Percentiles rank a stretch among this genome's conserved stretches.
These are phyloP conservation scores for Ibidorhyncha struthersii DNA, from an alignment of 2,113 vertebrate species.

Conservation along the genomic window DNA sequence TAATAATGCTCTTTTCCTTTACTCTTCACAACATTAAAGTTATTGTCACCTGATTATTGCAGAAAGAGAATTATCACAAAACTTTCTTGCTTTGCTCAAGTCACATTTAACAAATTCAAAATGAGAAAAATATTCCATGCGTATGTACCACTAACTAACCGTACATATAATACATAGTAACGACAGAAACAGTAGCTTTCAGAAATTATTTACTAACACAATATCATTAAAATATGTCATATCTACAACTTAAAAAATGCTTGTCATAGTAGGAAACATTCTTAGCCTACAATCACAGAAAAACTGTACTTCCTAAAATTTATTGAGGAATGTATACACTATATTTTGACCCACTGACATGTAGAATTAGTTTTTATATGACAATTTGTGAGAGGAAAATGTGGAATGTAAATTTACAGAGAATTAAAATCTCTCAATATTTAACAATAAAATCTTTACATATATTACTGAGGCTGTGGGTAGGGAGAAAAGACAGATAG, in stretches of 20 bases:
- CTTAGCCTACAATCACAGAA: not conserved
- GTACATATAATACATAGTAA: not conserved
- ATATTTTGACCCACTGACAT: not conserved
- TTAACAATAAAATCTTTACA: not conserved
- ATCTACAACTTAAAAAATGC: not conserved
- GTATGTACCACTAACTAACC: not conserved
- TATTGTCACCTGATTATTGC: slow-evolving; percentile 78
- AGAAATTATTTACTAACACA: not conserved
- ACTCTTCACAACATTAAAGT: slow-evolving; percentile 75
- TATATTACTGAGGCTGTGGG: not conserved
- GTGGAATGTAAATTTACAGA: not conserved
- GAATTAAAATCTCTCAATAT: not conserved
- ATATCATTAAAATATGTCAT: not conserved
- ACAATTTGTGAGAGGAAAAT: not conserved
- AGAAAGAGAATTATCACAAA: slow-evolving; percentile 74
- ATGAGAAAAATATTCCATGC: not conserved
- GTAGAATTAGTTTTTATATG: not conserved
- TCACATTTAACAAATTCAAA: slow-evolving; percentile 70
- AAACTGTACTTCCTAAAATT: not conserved
- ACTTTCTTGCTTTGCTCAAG: slow-evolving; percentile 61
- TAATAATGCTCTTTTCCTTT: slow-evolving; percentile 65
- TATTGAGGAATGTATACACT: not conserved
- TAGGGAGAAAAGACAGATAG: not conserved
- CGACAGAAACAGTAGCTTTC: not conserved
- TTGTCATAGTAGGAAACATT: not conserved